Conservation (phyloP, 2,888 invertebrate genomes). For the Conomelus anceps region DNA sequence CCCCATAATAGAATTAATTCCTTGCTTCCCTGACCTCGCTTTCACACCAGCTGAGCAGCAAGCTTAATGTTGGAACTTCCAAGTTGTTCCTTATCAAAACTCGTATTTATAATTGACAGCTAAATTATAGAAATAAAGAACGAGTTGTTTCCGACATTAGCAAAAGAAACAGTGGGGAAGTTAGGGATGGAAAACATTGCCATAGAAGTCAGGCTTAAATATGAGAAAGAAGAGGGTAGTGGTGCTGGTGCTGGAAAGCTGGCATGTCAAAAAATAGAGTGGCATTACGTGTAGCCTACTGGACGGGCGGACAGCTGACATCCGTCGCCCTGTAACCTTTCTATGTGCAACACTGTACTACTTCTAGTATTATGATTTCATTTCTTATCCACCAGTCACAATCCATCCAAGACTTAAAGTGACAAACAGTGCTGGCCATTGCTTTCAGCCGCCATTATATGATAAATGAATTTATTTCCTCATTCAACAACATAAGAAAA, state of each 20-base stretch:
- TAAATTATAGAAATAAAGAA: neutral
- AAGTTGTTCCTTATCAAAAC: neutral
- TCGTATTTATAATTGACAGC: neutral
- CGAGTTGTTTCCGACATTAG: neutral
- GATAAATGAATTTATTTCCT: too few relatives aligned
- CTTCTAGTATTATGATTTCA: neutral
- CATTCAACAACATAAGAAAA: too few relatives aligned
- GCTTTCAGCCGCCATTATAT: too few relatives aligned
- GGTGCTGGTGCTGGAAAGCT: neutral
- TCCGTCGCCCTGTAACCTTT: neutral
- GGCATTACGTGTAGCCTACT: neutral
- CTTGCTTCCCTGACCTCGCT: too few relatives aligned
- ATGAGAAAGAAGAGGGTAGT: neutral
- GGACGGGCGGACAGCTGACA: neutral
- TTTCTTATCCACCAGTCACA: too few relatives aligned
- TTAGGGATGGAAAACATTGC: neutral
- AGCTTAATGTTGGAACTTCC: too few relatives aligned
- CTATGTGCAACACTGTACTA: neutral
- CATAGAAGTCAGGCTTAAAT: neutral
- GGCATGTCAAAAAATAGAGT: neutral
- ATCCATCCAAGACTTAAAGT: too few relatives aligned
- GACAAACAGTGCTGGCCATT: too few relatives aligned
- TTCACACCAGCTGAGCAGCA: too few relatives aligned
- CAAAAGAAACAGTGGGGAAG: neutral
- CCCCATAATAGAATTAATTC: too few relatives aligned